phyloP scores from a whole-genome alignment of 1,140 invertebrate species.

The Drosophila grimshawi region DNA sequence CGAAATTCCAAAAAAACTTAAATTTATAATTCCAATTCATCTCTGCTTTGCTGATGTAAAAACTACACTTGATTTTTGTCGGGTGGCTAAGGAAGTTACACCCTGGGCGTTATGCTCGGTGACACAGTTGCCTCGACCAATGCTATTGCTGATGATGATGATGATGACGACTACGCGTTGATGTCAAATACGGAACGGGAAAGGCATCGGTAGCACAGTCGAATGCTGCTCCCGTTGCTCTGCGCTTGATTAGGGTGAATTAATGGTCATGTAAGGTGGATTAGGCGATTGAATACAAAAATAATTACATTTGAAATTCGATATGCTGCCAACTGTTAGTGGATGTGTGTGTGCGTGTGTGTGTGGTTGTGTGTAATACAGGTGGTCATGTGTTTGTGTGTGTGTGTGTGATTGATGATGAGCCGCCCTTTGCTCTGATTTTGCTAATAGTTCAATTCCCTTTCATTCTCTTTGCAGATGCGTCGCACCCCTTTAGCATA shows the following conservation, averaged over 20 bases:
- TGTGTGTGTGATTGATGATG: constrained; percentile 61
- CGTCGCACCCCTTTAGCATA: constrained; percentile 89
- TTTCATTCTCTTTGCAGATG: constrained; percentile 85
- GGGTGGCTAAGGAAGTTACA: constrained; percentile 29
- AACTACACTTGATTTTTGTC: constrained; percentile 18
- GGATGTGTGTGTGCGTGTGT: not conserved
- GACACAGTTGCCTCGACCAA: constrained; percentile 38
- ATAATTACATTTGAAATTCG: constrained; percentile 84
- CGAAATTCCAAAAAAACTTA: too few relatives aligned
- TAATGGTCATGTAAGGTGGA: constrained; percentile 85
- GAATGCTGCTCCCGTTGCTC: constrained; percentile 35
- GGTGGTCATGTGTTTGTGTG: constrained; percentile 25
- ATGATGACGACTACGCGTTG: constrained; percentile 63
- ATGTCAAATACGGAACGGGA: constrained; percentile 58
- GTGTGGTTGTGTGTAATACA: constrained; percentile 22
- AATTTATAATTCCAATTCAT: too few relatives aligned
- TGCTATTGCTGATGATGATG: constrained; percentile 31
- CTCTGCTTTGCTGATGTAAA: too few relatives aligned
- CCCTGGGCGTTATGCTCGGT: constrained; percentile 29
- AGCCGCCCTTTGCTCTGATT: constrained; percentile 53
- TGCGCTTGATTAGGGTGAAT: constrained; percentile 83
- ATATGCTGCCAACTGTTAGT: constrained; percentile 74
- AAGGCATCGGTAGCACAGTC: constrained; percentile 20
- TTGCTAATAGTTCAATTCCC: constrained; percentile 32
- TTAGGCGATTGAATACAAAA: constrained; percentile 84